phyloP scores from a whole-genome alignment of 2,113 vertebrate genomes.

The Microtus richardsoni region DNA sequence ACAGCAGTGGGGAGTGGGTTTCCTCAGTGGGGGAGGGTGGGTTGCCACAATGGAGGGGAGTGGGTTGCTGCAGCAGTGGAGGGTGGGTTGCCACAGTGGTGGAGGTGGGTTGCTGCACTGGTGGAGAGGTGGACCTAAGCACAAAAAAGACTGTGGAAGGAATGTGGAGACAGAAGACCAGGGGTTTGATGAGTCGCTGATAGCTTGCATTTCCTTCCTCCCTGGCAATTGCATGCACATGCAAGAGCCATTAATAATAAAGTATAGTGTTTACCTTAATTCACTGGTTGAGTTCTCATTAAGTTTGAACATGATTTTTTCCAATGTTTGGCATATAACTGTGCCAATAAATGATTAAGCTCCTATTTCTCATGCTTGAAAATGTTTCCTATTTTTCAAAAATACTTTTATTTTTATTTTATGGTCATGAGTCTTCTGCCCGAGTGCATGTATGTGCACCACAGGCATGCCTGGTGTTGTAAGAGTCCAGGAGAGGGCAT shows the following conservation, averaged over 20 bases:
- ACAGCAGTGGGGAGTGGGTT: background rate
- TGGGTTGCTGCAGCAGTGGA: background rate
- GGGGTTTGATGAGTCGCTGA: background rate
- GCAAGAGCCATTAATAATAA: background rate
- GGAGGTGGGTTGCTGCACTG: no score
- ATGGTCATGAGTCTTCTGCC: background rate
- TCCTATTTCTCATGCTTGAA: background rate
- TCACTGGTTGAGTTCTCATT: background rate
- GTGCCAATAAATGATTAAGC: background rate
- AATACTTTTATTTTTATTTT: constrained; percentile 32
- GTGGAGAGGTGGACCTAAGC: background rate
- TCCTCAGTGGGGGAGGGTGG: background rate
- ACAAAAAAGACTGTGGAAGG: no score
- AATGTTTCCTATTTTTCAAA: background rate
- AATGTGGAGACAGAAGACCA: background rate
- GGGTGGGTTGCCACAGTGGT: background rate
- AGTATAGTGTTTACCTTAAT: background rate
- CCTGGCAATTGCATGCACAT: background rate
- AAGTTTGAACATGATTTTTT: background rate
- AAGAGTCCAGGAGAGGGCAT: background rate
- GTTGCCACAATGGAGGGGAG: no score
- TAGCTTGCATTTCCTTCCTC: background rate
- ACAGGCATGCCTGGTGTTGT: background rate
- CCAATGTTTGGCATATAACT: background rate
- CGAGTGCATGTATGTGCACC: background rate